phyloP scores from a whole-genome alignment of 2,797 vertebrate genomes.

The Picus viridis region DNA sequence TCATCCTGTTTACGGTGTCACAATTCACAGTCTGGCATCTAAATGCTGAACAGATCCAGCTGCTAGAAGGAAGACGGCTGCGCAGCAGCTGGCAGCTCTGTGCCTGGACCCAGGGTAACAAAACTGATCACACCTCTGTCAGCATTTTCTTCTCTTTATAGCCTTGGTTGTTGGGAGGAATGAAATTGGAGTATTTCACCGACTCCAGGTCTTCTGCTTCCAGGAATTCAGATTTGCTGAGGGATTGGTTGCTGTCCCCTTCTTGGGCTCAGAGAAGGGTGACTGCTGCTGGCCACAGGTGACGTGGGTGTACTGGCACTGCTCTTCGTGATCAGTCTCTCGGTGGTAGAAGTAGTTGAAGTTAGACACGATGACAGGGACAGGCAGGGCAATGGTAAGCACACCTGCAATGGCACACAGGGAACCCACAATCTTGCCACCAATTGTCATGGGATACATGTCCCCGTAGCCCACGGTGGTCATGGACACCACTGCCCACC shows the following conservation, averaged over 20 bases:
- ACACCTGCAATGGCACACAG: slow-evolving; percentile 93
- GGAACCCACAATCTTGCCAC: slow-evolving; percentile 94
- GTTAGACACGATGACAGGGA: slow-evolving; percentile 95
- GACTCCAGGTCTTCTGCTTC: slow-evolving; percentile 86
- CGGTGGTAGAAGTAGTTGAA: slow-evolving; percentile 98
- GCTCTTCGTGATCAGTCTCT: slow-evolving; percentile 93
- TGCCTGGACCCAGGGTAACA: neutral
- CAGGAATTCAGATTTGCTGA: slow-evolving; percentile 86
- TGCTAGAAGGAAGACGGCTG: slow-evolving; percentile 14
- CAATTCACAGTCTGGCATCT: slow-evolving; percentile 54
- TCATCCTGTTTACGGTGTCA: slow-evolving; percentile 60
- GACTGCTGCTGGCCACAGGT: slow-evolving; percentile 88
- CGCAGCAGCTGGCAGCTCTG: slow-evolving; percentile 11
- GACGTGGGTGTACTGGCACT: slow-evolving; percentile 91
- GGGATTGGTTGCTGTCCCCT: slow-evolving; percentile 83
- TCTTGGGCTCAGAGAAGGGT: slow-evolving; percentile 83
- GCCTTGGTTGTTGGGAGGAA: slow-evolving; percentile 80
- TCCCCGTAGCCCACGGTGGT: slow-evolving; percentile 96
- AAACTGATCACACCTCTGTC: slow-evolving; percentile 86
- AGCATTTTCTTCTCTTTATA: slow-evolving; percentile 87
- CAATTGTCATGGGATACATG: slow-evolving; percentile 94
- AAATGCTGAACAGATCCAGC: slow-evolving; percentile 44
- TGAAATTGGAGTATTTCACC: slow-evolving; percentile 88
- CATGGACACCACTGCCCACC: slow-evolving; percentile 98
- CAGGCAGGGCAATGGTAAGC: slow-evolving; percentile 91